A percentile compares a stretch with the other conserved stretches of the same genome.
phyloP scores from a whole-genome alignment of 1,140 invertebrate genomes.

The Anastrepha obliqua region DNA sequence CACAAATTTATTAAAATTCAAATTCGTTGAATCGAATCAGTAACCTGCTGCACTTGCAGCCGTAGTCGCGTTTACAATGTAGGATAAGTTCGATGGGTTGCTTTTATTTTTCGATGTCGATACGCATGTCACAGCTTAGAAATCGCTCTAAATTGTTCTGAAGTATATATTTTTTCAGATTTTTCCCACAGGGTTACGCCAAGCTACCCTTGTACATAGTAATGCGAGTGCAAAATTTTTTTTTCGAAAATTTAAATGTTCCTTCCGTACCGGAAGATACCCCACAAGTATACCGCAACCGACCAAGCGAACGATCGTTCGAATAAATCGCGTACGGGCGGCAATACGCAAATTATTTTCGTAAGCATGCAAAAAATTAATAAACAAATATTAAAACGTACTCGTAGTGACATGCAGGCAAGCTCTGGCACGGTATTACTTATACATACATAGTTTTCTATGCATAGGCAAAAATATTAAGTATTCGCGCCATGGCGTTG shows the following conservation, averaged over 20 bases:
- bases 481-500: neutral
- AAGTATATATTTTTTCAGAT: too few species aligned
- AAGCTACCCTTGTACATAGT: neutral
- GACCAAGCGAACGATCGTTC: neutral
- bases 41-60: too few species aligned
- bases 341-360: neutral
- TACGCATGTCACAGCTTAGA: too few species aligned
- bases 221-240: conserved; percentile 11
- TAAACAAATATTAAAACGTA: neutral
- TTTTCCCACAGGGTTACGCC: neutral
- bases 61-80: too few species aligned
- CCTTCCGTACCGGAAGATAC: conserved; percentile 46
- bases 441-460: neutral
- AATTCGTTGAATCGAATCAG: too few species aligned
- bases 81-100: too few species aligned
- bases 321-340: neutral
- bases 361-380: neutral
- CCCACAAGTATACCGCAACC: neutral
- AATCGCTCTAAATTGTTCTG: too few species aligned
- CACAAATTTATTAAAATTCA: too few species aligned
- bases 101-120: too few species aligned
- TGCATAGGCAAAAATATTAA: conserved; percentile 30
- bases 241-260: conserved; percentile 11
- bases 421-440: neutral
- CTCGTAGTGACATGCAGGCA: too few species aligned